Evolutionary conservation across 1,140 invertebrate species (phyloP).

Genomic region (Periplaneta americana): DNA sequence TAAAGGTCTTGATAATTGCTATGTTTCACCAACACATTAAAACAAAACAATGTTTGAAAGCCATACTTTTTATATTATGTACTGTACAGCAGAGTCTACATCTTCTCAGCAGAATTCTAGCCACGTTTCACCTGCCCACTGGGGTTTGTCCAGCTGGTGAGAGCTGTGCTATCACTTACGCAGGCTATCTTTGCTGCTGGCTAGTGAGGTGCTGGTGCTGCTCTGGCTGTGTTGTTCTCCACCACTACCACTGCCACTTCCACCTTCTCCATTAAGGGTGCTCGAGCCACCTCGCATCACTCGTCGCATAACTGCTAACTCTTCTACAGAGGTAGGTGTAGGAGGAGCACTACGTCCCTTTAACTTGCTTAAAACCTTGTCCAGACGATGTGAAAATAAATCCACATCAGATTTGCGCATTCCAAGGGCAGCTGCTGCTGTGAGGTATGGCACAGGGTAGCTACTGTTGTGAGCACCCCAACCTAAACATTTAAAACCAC

Average conservation of each 20-base stretch:
- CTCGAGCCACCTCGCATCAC: conserved; percentile 23
- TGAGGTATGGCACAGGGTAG: conserved; percentile 60
- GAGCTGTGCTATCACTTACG: conserved; percentile 44
- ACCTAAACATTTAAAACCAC: conserved; percentile 32
- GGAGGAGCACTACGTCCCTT: conserved; percentile 44
- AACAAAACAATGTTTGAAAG: too few relatives aligned
- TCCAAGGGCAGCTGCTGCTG: conserved; percentile 65
- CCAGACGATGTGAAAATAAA: conserved; percentile 55
- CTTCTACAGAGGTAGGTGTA: conserved; percentile 41
- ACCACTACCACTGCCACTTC: conserved; percentile 15
- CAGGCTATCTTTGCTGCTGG: conserved; percentile 50
- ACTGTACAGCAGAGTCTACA: neutral
- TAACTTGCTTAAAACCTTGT: conserved; percentile 49
- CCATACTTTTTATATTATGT: too few relatives aligned
- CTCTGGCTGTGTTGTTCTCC: conserved; percentile 15
- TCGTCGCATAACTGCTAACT: conserved; percentile 26
- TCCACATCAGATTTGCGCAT: conserved; percentile 61
- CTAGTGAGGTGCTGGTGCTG: conserved; percentile 40
- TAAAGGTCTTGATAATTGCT: too few relatives aligned
- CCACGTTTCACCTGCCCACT: neutral
- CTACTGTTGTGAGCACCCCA: conserved; percentile 63
- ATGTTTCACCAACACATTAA: too few relatives aligned
- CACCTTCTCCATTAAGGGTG: conserved; percentile 19
- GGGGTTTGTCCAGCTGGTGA: neutral
- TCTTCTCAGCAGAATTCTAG: neutral